Evolutionary conservation across 2,113 vertebrate genomes (phyloP).

Genomic region (Nothocercus julius): DNA sequence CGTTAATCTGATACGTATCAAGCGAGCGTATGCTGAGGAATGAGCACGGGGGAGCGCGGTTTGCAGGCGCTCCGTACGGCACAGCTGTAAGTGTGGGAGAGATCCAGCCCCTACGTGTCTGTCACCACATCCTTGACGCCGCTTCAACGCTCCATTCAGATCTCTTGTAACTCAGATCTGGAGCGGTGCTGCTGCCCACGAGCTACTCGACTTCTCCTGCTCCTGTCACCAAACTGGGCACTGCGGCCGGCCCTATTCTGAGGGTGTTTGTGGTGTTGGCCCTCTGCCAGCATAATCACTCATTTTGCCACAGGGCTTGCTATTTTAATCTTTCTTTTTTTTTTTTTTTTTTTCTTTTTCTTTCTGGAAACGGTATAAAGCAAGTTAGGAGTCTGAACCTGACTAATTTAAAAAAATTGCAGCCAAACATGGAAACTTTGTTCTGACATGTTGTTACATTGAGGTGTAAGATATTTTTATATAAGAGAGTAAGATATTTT

Average conservation of each 20-base stretch:
- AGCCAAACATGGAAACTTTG: not conserved
- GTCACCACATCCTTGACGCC: constrained; percentile 34
- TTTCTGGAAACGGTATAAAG: not conserved
- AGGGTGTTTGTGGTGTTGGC: not conserved
- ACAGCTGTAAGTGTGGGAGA: not conserved
- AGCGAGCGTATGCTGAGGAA: not conserved
- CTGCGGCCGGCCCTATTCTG: rapidly evolving
- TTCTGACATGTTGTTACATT: not conserved
- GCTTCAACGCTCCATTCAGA: not conserved
- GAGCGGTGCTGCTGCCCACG: rapidly evolving
- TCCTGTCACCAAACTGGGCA: not conserved
- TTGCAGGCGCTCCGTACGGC: not conserved
- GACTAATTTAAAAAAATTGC: not conserved
- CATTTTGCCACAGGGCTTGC: constrained; percentile 14
- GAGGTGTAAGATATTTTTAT: not conserved
- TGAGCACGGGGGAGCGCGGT: not conserved
- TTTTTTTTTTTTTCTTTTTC: not conserved
- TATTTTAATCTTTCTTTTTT: constrained; percentile 28
- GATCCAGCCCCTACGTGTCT: not conserved
- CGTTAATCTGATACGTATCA: not conserved
- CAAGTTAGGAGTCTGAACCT: not conserved
- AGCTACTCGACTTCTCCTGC: not conserved
- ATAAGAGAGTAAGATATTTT: rapidly evolving
- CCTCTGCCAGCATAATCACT: not conserved
- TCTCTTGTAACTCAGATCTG: not conserved